Percentiles rank a stretch among this genome's conserved stretches.
Conservation (phyloP, 2,113 vertebrate genomes). For the Brienomyrus brachyistius region DNA sequence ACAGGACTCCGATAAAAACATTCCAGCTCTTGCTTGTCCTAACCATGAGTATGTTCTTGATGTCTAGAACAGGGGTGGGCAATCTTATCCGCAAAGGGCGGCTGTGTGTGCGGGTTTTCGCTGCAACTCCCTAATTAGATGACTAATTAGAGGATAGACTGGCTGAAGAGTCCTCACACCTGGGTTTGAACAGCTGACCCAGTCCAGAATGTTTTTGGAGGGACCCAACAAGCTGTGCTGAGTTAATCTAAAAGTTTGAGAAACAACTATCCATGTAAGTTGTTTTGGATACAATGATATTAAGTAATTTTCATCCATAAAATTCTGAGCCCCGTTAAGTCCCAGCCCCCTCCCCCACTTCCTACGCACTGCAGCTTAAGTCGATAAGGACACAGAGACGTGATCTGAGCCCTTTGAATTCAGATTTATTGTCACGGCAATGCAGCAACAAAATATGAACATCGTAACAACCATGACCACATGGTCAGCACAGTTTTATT, state of each 20-base stretch:
- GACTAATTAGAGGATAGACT: too few species aligned
- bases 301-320: neutral
- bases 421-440: slow-evolving; percentile 51
- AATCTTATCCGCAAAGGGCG: too few species aligned
- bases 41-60: neutral
- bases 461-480: slow-evolving; percentile 39
- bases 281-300: neutral
- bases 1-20: neutral
- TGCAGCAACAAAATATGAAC: slow-evolving; percentile 43
- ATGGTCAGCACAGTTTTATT: slow-evolving; percentile 27
- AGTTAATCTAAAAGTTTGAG: neutral
- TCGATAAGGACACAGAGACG: slow-evolving; percentile 38
- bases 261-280: neutral
- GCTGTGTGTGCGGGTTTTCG: too few species aligned
- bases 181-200: too few species aligned
- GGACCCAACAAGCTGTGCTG: neutral
- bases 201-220: neutral
- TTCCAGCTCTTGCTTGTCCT: neutral
- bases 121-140: too few species aligned
- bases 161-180: too few species aligned
- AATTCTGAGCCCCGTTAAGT: neutral
- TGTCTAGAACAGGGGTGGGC: neutral
- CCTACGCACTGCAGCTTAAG: neutral
- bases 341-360: neutral
- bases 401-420: slow-evolving; percentile 54